Conservation (phyloP, 1,140 invertebrate genomes). For the Cherax destructor region DNA sequence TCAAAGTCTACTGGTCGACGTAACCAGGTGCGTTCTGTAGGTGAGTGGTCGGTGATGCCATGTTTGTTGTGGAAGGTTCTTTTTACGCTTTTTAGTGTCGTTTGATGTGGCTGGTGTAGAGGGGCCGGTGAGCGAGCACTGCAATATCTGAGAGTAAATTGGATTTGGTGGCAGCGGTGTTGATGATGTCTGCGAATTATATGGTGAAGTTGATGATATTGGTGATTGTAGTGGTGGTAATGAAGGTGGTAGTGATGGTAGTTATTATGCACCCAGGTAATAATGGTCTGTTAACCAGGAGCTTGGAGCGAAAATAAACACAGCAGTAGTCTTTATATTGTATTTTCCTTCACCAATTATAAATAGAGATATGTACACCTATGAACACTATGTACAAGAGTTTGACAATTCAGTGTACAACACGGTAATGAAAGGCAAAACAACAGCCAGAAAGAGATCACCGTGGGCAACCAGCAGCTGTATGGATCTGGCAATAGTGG, state of each 20-base stretch:
- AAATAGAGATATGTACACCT: no score
- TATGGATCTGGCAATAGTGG: no score
- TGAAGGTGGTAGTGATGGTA: not conserved
- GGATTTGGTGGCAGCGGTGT: not conserved
- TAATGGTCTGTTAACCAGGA: no score
- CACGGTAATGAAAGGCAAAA: no score
- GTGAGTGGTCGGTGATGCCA: not conserved
- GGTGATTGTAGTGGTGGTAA: not conserved
- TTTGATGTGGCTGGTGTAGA: not conserved
- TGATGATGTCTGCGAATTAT: not conserved
- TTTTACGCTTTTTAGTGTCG: not conserved
- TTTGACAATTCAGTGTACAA: no score
- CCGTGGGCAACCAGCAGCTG: no score
- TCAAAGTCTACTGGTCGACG: not conserved
- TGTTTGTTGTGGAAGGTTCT: not conserved
- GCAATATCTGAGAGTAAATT: not conserved
- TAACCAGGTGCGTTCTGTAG: not conserved
- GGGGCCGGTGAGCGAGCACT: not conserved
- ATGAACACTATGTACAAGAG: no score
- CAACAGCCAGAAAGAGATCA: no score
- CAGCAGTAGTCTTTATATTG: no score
- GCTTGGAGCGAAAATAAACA: no score
- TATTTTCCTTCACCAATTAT: no score
- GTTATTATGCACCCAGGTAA: no score
- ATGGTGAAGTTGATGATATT: not conserved